These are phyloP conservation scores for Sphaerophoria rueppellii DNA, from an alignment of 2,888 invertebrate genomes.

Conservation along the genomic window DNA sequence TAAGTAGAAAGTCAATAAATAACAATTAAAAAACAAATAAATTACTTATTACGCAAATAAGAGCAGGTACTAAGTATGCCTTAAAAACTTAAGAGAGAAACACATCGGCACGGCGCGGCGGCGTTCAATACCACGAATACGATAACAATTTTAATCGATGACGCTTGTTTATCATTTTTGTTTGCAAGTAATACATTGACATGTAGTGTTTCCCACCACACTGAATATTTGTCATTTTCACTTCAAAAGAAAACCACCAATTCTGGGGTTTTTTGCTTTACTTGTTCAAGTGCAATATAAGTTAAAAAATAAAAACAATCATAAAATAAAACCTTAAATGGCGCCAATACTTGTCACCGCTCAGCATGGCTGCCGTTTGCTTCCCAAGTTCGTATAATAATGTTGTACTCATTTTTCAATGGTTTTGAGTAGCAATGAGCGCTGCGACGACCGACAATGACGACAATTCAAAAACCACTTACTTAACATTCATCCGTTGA, in stretches of 20 bases:
- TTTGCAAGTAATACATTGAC: background rate
- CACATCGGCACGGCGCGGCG: background rate
- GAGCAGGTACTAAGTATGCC: background rate
- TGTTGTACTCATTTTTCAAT: constrained; percentile 23
- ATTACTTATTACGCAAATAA: background rate
- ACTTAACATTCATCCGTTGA: constrained; percentile 62
- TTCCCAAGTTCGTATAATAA: constrained; percentile 1
- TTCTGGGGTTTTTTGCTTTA: background rate
- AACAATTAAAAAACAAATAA: background rate
- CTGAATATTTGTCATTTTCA: background rate
- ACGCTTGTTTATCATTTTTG: background rate
- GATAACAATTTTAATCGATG: constrained; percentile 5
- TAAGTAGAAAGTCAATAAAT: background rate
- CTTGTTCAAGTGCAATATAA: background rate
- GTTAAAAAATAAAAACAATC: background rate
- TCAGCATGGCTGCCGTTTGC: constrained; percentile 3
- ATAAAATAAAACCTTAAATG: constrained; percentile 37
- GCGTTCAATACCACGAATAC: background rate
- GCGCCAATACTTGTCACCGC: constrained; percentile 42
- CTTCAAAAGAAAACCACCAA: constrained; percentile 23
- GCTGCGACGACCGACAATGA: background rate
- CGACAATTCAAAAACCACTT: constrained; percentile 35
- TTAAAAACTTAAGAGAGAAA: constrained; percentile 6
- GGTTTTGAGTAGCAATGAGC: constrained; percentile 18
- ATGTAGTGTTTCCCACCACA: background rate